Base-by-base conservation (phyloP, 2,797 vertebrate species). In the Sebastes wilsoni region DNA sequence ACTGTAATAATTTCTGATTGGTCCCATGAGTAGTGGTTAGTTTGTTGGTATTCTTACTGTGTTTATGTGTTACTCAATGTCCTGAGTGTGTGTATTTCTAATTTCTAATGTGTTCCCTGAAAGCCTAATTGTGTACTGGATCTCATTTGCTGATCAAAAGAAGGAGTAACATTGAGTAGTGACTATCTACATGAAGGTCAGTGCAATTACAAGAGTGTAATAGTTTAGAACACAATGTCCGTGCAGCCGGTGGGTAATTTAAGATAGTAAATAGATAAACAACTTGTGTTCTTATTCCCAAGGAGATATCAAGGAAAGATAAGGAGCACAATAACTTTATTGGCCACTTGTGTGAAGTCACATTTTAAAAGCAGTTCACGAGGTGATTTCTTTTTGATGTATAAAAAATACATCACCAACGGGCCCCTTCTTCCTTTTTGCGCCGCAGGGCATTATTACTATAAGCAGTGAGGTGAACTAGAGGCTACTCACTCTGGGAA, bases 181-280 rank as follows among this genome's bases (percentile, higher is more conserved):
- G 64, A 90, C 77, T 67, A 70, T 82, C 77, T 18, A 88, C 64
- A 93, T 77, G 70, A 89, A 86, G 85, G 87, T 83, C 69, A 75
- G 67, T 3, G 20, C 81, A 92, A 89, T 72, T 67, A 72, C 42
- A 59, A n/a, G 22, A n/a, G 59, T 68, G 28, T 65, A 60, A 75
- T 54, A 60, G 52, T 55, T 78, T 23, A 34, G 28, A 78, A 46
- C 54, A 79, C 23, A 60, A 64, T 80, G 72, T 62, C 9, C 3
- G 5, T 38, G n/a, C 11, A 70, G 56, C 38, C 11, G 2, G 11
- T n/a, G 46, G 76, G 56, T 66, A 75, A 80, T 65, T 76, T 66
- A 22, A 80, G 60, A 61, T 22, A 16, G n/a, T 61, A 27, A 79
- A 72, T n/a, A 61, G 42, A 83, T 78, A 60, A 59, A 70, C 64